These are phyloP conservation scores for Epinephelus cyanopodus DNA, from an alignment of 2,113 vertebrate species.

Conservation along the genomic window DNA sequence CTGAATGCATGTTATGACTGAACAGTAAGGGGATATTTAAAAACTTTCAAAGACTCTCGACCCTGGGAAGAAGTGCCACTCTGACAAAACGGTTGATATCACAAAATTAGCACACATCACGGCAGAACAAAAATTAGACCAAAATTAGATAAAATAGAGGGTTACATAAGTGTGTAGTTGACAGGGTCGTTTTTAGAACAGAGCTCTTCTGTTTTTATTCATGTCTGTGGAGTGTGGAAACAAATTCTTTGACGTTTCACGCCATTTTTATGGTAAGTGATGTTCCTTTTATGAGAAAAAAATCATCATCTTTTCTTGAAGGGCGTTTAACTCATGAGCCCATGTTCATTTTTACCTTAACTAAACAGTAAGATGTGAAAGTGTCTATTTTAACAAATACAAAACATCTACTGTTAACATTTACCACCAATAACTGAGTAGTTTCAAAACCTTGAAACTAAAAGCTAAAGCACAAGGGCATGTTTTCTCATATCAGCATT, in stretches of 20 bases:
- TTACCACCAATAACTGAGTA: too few species aligned
- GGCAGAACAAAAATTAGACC: conserved; percentile 3
- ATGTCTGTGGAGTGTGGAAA: neutral
- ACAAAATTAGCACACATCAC: conserved; percentile 19
- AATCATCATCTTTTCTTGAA: neutral
- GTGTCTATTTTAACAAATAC: too few species aligned
- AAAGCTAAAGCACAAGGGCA: too few species aligned
- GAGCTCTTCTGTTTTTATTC: neutral
- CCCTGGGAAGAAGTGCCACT: neutral
- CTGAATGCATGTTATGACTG: conserved; percentile 28
- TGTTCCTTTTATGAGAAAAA: neutral
- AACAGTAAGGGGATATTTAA: conserved; percentile 19
- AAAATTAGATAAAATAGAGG: neutral
- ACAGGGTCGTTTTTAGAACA: neutral
- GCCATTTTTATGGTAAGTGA: neutral
- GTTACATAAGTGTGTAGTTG: neutral
- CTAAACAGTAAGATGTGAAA: too few species aligned
- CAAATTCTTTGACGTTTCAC: neutral
- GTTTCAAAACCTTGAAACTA: too few species aligned
- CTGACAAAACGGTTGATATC: neutral
- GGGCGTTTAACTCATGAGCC: too few species aligned
- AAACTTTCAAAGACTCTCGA: conserved; percentile 24
- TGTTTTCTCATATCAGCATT: too few species aligned
- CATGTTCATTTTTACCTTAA: too few species aligned
- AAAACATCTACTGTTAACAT: too few species aligned